Evolutionary conservation across 2,888 invertebrate species (phyloP).

Genomic region (Calliopum simillimum): DNA sequence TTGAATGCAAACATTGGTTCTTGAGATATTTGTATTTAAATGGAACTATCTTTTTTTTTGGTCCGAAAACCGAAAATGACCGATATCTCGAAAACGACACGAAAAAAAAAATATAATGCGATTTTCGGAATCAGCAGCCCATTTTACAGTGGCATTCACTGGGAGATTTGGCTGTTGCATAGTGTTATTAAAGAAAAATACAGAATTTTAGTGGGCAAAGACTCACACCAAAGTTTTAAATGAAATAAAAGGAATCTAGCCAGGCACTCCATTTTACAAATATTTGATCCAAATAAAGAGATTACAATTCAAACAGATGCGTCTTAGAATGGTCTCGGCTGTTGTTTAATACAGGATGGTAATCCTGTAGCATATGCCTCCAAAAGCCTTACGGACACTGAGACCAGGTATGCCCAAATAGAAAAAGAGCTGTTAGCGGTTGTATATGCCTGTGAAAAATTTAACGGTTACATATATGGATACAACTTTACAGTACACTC

Average conservation of each 20-base stretch:
- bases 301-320: conserved; percentile 38
- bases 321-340: conserved; percentile 42
- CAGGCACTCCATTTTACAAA: conserved; percentile 39
- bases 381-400: conserved; percentile 37
- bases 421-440: conserved; percentile 48
- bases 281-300: conserved; percentile 30
- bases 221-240: conserved; percentile 41
- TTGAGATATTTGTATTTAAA: too few relatives aligned
- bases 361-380: conserved; percentile 45
- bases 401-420: conserved; percentile 37
- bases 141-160: too few relatives aligned
- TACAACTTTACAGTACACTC: conserved; percentile 33
- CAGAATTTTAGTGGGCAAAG: conserved; percentile 42
- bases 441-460: conserved; percentile 43
- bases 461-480: conserved; percentile 42
- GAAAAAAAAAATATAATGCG: too few relatives aligned
- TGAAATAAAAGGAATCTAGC: conserved; percentile 47
- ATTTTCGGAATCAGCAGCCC: too few relatives aligned
- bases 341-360: conserved; percentile 43
- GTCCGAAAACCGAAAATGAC: too few relatives aligned
- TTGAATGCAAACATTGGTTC: too few relatives aligned
- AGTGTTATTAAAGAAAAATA: conserved; percentile 43
- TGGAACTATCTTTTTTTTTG: too few relatives aligned
- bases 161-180: too few relatives aligned
- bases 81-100: too few relatives aligned